phyloP scores from a whole-genome alignment of 1,140 invertebrate species.

The Drosophila teissieri region DNA sequence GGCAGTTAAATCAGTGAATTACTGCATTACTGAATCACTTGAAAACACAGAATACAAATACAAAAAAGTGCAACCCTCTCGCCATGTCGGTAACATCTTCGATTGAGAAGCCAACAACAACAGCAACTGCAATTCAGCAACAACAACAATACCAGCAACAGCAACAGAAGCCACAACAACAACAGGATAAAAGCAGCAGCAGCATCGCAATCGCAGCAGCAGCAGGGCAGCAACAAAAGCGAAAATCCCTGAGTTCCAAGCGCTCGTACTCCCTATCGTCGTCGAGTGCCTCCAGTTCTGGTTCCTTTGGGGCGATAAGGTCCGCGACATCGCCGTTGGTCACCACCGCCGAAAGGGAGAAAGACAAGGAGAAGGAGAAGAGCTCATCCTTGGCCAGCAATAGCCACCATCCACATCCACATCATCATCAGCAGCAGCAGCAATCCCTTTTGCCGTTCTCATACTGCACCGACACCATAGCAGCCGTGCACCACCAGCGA shows the following conservation, averaged over 20 bases:
- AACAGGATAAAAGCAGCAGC: neutral
- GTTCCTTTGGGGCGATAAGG: slow-evolving; percentile 13
- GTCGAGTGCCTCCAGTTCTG: slow-evolving; percentile 20
- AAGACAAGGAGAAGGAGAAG: neutral
- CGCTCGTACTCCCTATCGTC: slow-evolving; percentile 31
- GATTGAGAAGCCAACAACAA: slow-evolving; percentile 58
- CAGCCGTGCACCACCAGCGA: slow-evolving; percentile 40
- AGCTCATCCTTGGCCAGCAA: neutral
- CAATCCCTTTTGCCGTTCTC: slow-evolving; percentile 22
- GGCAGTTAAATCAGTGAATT: neutral
- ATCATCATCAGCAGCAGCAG: too few relatives aligned
- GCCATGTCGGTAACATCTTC: slow-evolving; percentile 65
- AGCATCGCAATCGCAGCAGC: slow-evolving; percentile 39
- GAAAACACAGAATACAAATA: too few relatives aligned
- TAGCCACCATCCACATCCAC: neutral
- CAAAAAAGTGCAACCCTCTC: neutral
- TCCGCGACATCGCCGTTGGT: slow-evolving; percentile 32
- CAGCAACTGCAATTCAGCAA: slow-evolving; percentile 43
- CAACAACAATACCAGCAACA: slow-evolving; percentile 25
- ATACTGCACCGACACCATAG: slow-evolving; percentile 35
- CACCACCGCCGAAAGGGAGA: slow-evolving; percentile 12
- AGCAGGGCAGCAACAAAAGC: slow-evolving; percentile 24
- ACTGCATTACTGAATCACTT: neutral
- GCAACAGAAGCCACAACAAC: neutral
- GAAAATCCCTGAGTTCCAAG: slow-evolving; percentile 36